Percentiles rank a stretch among this genome's conserved stretches.
Conservation (phyloP, 2,113 vertebrate species). For the Glaucomys volans region DNA sequence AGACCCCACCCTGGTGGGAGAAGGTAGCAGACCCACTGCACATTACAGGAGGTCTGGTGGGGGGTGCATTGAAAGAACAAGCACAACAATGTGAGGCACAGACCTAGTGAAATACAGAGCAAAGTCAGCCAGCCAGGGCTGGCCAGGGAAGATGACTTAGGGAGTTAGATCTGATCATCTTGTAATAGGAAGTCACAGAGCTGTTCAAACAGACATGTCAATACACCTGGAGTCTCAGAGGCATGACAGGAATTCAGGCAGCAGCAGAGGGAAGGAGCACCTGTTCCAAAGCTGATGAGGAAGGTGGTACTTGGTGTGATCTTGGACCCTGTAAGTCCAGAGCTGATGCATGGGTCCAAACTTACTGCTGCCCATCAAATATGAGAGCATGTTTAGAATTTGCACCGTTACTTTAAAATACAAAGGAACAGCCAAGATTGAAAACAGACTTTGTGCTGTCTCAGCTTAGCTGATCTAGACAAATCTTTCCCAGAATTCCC, state of each 20-base stretch:
- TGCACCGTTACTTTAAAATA: not conserved
- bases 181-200: not conserved
- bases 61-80: not conserved
- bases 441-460: not conserved
- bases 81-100: not conserved
- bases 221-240: not conserved
- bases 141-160: not conserved
- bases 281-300: not conserved
- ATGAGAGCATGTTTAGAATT: not conserved
- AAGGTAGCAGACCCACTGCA: not conserved
- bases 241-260: rapidly evolving
- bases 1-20: not conserved
- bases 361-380: not conserved
- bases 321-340: not conserved
- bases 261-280: too few relatives aligned
- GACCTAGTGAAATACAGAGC: not conserved
- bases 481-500: not conserved
- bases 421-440: not conserved
- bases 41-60: not conserved
- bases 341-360: not conserved
- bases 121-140: not conserved
- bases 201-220: not conserved
- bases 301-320: not conserved
- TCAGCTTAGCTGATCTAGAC: not conserved
- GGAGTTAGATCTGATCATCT: not conserved